Base-by-base conservation (phyloP, 2,888 invertebrate species). In the Acronicta psi region DNA sequence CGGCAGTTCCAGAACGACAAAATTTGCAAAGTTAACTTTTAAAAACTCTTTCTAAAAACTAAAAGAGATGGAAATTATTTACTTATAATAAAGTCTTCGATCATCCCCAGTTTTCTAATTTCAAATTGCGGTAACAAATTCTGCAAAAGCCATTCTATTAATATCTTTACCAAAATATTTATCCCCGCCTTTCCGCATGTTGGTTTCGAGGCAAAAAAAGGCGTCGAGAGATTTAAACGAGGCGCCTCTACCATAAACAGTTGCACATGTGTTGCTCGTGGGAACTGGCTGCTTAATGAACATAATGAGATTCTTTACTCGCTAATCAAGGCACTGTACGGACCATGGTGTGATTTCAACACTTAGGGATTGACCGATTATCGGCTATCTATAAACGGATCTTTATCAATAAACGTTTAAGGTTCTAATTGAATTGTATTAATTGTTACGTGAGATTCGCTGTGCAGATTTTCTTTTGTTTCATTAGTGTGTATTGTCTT, bases 191-290 rank as follows among this genome's bases (percentile, higher is more conserved):
- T 79, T 77, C 75, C 74, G 81, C 77, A 69, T 63, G 72, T 59
- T 59, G 58, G 20, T 54, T 67, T 59, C 17, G 38, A 53, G 10
- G 59, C 53, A 76, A 83, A 86, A 86, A 84, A 85, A 80, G 77
- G 80, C 83, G 89, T 78, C 75, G 88, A 91, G 79, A 84, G 87
- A 88, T 90, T 90, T 88, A 88, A 75, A 69, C 80, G 75, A 74
- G 76, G 77, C 77, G 72, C 63, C 57, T 61, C 69, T 75, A 75
- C 63, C 81, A 82, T 87, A 91, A 87, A 89, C 89, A 87, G 80
- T 79, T 77, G 78, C 87, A 88, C 89, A 92, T 90, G 90, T 90
- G 88, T 82, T 75, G 80, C 58, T 73, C 91, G 92, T 91, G 92
- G 89, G 92, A 91, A 92, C 82, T 38, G 49, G 29, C 59, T 50